Evolutionary conservation across 2,797 vertebrate genomes (phyloP).

Genomic region (Denticeps clupeoides): DNA sequence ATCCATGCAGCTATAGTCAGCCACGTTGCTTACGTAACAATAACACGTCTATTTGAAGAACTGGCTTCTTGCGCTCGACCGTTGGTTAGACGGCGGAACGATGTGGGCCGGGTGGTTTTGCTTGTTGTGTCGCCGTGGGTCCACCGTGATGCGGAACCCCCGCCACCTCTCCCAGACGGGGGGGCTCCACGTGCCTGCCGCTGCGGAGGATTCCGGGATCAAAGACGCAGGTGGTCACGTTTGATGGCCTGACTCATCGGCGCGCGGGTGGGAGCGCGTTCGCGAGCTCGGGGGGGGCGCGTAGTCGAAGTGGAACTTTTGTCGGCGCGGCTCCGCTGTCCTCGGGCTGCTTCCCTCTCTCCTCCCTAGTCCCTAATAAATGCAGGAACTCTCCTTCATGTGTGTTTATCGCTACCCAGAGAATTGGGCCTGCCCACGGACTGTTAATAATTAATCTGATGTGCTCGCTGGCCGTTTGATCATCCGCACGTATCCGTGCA

Average conservation of each 20-base stretch:
- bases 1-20: too few species aligned
- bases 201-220: slow-evolving; percentile 1
- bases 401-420: slow-evolving; percentile 50
- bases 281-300: slow-evolving; percentile 5
- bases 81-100: too few species aligned
- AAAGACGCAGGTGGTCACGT: slow-evolving; percentile 7
- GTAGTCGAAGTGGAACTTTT: slow-evolving; percentile 9
- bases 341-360: not conserved
- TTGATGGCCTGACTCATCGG: slow-evolving; percentile 14
- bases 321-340: slow-evolving; percentile 4
- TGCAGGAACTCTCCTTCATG: slow-evolving; percentile 25
- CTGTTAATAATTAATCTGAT: slow-evolving; percentile 62
- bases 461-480: slow-evolving; percentile 54
- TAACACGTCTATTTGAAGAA: too few species aligned
- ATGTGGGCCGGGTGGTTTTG: too few species aligned
- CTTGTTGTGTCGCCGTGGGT: too few species aligned
- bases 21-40: too few species aligned
- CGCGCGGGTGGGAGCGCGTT: not conserved
- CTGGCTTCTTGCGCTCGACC: too few species aligned
- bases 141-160: too few species aligned
- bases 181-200: not conserved
- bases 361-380: slow-evolving; percentile 2
- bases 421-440: slow-evolving; percentile 43
- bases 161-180: too few species aligned
- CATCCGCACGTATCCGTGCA: slow-evolving; percentile 46